Conservation (phyloP, 2,113 vertebrate species). For the Falco punctatus region DNA sequence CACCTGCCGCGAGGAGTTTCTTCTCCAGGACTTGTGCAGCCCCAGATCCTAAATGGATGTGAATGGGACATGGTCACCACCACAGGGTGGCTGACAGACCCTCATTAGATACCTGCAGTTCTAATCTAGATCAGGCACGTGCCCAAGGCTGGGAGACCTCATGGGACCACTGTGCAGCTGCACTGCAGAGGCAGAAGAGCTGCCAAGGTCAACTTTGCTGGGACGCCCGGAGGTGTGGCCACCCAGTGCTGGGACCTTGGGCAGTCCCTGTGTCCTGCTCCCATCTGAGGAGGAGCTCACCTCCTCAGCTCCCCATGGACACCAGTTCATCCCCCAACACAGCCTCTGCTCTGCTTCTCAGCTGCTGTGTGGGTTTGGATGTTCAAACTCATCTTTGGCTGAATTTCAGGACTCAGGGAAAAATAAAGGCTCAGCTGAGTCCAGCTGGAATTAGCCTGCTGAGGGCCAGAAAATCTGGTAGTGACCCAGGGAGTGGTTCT, state of each 20-base stretch:
- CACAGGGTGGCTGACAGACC: neutral
- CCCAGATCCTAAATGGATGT: neutral
- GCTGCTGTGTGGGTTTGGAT: neutral
- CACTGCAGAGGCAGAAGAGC: neutral
- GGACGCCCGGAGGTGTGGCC: fast-evolving
- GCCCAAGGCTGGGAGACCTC: neutral
- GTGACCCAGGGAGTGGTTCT: neutral
- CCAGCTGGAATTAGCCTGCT: neutral
- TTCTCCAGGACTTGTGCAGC: neutral
- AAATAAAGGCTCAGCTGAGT: neutral
- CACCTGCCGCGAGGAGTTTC: neutral
- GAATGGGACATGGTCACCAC: neutral
- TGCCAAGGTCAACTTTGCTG: neutral
- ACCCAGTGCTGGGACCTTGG: neutral
- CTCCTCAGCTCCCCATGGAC: neutral
- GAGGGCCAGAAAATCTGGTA: neutral
- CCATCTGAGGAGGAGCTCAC: neutral
- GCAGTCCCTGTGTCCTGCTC: neutral
- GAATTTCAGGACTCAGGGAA: neutral
- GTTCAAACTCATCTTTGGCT: neutral
- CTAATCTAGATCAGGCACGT: fast-evolving
- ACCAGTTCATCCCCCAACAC: neutral
- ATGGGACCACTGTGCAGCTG: neutral
- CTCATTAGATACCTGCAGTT: neutral
- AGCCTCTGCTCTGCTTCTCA: neutral